These are phyloP conservation scores for Caenorhabditis uteleia DNA, from an alignment of 2,888 invertebrate species.

Conservation along the genomic window DNA sequence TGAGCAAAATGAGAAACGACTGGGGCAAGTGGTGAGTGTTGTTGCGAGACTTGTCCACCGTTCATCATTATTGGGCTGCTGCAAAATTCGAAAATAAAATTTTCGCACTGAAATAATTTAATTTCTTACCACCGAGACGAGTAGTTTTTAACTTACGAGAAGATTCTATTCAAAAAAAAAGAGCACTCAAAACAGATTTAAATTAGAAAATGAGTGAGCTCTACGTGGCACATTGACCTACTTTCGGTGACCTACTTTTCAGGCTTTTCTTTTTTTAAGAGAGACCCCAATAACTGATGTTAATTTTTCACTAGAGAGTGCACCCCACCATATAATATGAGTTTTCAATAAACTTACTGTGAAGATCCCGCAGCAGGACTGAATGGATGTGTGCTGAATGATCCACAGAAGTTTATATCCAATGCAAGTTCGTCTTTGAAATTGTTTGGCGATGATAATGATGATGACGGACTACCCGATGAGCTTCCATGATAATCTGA, in stretches of 20 bases:
- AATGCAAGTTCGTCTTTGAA: conserved; percentile 52
- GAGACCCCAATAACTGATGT: too few species aligned
- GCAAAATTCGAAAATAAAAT: background rate
- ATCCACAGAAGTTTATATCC: conserved; percentile 37
- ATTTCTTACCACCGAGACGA: background rate
- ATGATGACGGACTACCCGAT: conserved; percentile 53
- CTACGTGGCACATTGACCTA: background rate
- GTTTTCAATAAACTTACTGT: conserved; percentile 32
- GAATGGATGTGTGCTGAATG: conserved; percentile 33
- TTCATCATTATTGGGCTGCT: conserved; percentile 37
- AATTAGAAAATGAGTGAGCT: background rate
- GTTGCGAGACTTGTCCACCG: conserved; percentile 15
- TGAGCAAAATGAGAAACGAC: conserved; percentile 42
- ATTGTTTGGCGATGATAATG: conserved; percentile 49
- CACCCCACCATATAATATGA: too few species aligned
- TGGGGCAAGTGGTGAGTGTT: conserved; percentile 43
- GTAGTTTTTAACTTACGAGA: background rate
- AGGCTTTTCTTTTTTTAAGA: conserved; percentile 6
- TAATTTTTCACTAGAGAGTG: too few species aligned
- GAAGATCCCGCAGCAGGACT: conserved; percentile 44
- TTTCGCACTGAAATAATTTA: background rate
- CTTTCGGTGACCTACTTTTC: conserved; percentile 16
- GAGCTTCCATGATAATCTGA: conserved; percentile 55
- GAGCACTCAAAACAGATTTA: background rate
- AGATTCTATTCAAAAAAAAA: background rate